Percentiles rank a stretch among this genome's conserved stretches.
phyloP scores from a whole-genome alignment of 2,888 invertebrate species.

The Halictus quadricinctus region DNA sequence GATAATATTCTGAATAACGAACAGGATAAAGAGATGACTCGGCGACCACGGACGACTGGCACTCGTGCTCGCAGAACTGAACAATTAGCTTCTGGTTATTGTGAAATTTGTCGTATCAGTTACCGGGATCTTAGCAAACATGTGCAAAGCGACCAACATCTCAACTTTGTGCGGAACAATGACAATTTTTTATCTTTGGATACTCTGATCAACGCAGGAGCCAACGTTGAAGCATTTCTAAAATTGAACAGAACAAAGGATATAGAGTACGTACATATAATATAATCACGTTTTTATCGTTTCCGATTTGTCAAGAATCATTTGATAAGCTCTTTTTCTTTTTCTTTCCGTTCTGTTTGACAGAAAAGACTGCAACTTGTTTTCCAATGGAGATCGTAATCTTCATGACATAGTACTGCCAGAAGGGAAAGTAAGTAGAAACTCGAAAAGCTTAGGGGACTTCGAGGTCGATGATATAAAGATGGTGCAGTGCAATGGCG shows the following conservation, averaged over 20 bases:
- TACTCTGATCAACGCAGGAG: conserved; percentile 87
- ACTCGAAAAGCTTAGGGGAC: conserved; percentile 70
- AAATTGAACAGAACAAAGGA: conserved; percentile 84
- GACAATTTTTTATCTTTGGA: conserved; percentile 90
- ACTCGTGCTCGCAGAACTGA: conserved; percentile 80
- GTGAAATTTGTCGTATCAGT: conserved; percentile 91
- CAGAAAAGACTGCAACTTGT: conserved; percentile 78
- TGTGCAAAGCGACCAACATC: conserved; percentile 89
- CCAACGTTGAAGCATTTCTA: conserved; percentile 88
- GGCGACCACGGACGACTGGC: conserved; percentile 80
- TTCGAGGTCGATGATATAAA: conserved; percentile 76
- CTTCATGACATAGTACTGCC: conserved; percentile 74
- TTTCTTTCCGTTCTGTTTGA: conserved; percentile 35
- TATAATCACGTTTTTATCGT: not conserved
- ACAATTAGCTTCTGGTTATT: conserved; percentile 85
- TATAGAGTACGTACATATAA: conserved; percentile 72
- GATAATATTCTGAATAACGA: conserved; percentile 26
- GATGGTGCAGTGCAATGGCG: conserved; percentile 81
- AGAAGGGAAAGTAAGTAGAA: conserved; percentile 71
- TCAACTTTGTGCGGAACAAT: conserved; percentile 89
- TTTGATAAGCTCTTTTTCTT: not conserved
- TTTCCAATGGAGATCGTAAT: conserved; percentile 75
- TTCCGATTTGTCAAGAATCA: not conserved
- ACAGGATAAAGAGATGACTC: conserved; percentile 82
- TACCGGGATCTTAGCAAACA: conserved; percentile 89